Percentiles rank a stretch among this genome's conserved stretches.
These are phyloP conservation scores for Teleiodes luculella DNA, from an alignment of 2,888 invertebrate genomes.

Conservation along the genomic window DNA sequence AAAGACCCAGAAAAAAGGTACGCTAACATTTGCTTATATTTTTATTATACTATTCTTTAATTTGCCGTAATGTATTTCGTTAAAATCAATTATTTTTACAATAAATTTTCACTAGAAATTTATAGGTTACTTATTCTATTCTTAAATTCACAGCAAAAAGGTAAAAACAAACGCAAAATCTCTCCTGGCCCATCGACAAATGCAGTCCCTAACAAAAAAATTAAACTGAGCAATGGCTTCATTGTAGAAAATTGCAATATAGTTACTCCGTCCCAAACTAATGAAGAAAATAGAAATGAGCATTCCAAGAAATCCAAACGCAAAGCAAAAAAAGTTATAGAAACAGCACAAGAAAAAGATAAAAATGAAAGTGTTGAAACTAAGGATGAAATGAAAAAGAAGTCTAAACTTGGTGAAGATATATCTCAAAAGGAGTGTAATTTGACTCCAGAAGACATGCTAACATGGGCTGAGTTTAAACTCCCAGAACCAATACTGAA, in stretches of 20 bases:
- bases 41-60: too few species aligned
- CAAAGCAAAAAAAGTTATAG: slow-evolving; percentile 18
- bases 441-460: slow-evolving; percentile 66
- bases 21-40: too few species aligned
- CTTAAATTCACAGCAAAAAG: slow-evolving; percentile 28
- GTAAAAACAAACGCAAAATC: slow-evolving; percentile 37
- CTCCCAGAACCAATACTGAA: slow-evolving; percentile 84
- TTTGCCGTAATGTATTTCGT: neutral
- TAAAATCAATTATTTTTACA: too few species aligned
- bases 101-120: neutral
- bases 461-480: slow-evolving; percentile 83
- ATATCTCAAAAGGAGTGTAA: slow-evolving; percentile 32
- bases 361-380: slow-evolving; percentile 7
- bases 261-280: slow-evolving; percentile 45
- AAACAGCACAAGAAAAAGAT: neutral
- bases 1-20: slow-evolving; percentile 53
- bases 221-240: slow-evolving; percentile 58
- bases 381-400: slow-evolving; percentile 7
- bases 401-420: slow-evolving; percentile 47
- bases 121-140: neutral
- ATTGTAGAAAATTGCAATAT: slow-evolving; percentile 50
- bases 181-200: slow-evolving; percentile 33
- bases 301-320: slow-evolving; percentile 28
- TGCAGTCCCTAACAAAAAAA: slow-evolving; percentile 44
- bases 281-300: slow-evolving; percentile 27